Percentiles rank a stretch among this genome's conserved stretches.
phyloP scores from a whole-genome alignment of 1,140 invertebrate genomes.

The Anagrus nilaparvatae region DNA sequence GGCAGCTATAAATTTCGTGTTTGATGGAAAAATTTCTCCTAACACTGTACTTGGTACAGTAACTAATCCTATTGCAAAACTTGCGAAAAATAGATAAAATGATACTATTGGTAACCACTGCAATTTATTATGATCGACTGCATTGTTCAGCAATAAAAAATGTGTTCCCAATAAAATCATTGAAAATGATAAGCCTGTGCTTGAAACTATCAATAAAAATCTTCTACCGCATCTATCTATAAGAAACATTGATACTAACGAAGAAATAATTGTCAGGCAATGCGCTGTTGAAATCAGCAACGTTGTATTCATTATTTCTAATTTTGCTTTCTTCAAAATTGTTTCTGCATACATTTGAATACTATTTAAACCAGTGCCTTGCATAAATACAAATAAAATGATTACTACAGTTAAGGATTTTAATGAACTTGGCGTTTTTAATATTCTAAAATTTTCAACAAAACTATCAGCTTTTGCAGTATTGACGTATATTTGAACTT shows the following conservation, averaged over 20 bases:
- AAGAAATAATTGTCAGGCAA: no score
- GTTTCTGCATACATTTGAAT: constrained; percentile 63
- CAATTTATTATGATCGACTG: constrained; percentile 29
- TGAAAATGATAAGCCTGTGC: constrained; percentile 39
- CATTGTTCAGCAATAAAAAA: constrained; percentile 47
- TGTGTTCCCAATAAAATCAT: constrained; percentile 49
- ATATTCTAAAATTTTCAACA: constrained; percentile 5
- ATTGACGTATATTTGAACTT: constrained; percentile 12
- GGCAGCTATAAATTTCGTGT: constrained; percentile 54
- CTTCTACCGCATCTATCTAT: constrained; percentile 62
- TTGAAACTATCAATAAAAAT: constrained; percentile 51
- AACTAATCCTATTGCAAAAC: constrained; percentile 47
- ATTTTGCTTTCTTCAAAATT: constrained; percentile 54
- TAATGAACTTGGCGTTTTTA: constrained; percentile 23
- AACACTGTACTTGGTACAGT: constrained; percentile 60
- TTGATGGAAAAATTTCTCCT: constrained; percentile 60
- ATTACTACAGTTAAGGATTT: constrained; percentile 53
- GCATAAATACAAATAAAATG: constrained; percentile 59
- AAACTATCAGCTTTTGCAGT: neutral
- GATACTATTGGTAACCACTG: constrained; percentile 20
- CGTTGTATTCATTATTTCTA: constrained; percentile 35
- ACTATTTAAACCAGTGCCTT: constrained; percentile 65
- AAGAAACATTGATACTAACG: constrained; percentile 46
- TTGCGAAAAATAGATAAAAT: constrained; percentile 16
- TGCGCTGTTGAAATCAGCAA: no score